A percentile compares a stretch with the other conserved stretches of the same genome.
phyloP scores from a whole-genome alignment of 2,797 vertebrate genomes.

The Gymnocypris eckloni region DNA sequence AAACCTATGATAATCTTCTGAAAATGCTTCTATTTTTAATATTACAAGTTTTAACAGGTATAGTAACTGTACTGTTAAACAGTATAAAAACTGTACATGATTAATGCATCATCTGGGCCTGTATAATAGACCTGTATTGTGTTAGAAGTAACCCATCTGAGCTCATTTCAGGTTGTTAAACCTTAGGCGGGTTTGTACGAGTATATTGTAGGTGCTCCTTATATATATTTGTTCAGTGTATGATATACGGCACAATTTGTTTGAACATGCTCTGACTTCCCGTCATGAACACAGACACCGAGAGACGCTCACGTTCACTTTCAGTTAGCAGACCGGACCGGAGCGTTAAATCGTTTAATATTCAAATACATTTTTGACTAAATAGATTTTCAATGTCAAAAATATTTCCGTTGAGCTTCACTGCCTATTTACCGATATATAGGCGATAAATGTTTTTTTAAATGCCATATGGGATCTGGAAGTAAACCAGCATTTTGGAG shows the following conservation, averaged over 20 bases:
- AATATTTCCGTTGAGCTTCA: not conserved
- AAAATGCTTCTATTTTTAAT: not conserved
- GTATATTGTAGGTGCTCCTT: not conserved
- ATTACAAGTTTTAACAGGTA: not conserved
- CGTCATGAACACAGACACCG: not conserved
- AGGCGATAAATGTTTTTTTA: not conserved
- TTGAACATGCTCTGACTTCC: slow-evolving; percentile 23
- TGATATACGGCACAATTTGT: not conserved
- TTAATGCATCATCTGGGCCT: not conserved
- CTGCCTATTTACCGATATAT: not conserved
- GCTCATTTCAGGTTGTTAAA: not conserved
- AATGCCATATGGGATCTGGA: not conserved
- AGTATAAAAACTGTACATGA: not conserved
- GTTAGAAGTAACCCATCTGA: not conserved
- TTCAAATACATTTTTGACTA: not conserved
- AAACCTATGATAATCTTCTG: not conserved
- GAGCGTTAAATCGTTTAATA: not conserved
- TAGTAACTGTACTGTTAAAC: not conserved
- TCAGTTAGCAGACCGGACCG: not conserved
- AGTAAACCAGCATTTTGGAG: not conserved
- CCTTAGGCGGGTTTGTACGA: not conserved
- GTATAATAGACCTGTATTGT: not conserved
- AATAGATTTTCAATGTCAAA: not conserved
- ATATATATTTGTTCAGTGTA: slow-evolving; percentile 12
- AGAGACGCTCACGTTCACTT: not conserved